Conservation (phyloP, 2,113 vertebrate species). For the Nicator chloris region DNA sequence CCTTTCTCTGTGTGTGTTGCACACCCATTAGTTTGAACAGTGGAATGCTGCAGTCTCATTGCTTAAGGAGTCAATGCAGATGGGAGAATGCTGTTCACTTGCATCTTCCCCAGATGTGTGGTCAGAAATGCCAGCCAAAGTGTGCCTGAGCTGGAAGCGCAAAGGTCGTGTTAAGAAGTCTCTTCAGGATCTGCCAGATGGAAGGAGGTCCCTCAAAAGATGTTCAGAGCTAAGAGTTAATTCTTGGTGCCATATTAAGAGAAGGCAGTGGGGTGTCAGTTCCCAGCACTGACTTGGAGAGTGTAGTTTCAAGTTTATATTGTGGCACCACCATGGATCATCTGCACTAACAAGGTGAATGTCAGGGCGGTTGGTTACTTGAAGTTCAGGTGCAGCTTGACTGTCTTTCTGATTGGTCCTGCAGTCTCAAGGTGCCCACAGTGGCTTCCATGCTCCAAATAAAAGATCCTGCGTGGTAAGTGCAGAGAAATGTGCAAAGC, state of each 20-base stretch:
- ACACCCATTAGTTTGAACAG: background rate
- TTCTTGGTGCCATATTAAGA: background rate
- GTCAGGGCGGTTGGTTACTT: background rate
- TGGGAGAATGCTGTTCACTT: background rate
- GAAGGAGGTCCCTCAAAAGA: background rate
- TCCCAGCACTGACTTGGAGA: background rate
- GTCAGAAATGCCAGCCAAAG: background rate
- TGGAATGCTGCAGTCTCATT: background rate
- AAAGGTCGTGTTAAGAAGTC: background rate
- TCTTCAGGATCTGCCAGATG: background rate
- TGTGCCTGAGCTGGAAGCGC: background rate
- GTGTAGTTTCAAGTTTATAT: background rate
- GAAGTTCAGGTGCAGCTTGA: accelerated
- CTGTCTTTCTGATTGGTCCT: background rate
- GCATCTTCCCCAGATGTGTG: background rate
- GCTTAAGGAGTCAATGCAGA: background rate
- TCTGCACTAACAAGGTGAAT: background rate
- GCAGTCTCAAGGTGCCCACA: accelerated
- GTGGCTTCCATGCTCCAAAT: background rate
- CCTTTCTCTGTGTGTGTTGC: background rate
- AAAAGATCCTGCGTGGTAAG: accelerated
- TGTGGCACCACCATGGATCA: background rate
- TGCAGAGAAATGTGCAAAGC: background rate
- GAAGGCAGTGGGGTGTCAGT: background rate
- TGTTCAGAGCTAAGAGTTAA: background rate